Percentiles rank a stretch among this genome's conserved stretches.
Conservation (phyloP, 2,113 vertebrate species). For the Syrrhaptes paradoxus region DNA sequence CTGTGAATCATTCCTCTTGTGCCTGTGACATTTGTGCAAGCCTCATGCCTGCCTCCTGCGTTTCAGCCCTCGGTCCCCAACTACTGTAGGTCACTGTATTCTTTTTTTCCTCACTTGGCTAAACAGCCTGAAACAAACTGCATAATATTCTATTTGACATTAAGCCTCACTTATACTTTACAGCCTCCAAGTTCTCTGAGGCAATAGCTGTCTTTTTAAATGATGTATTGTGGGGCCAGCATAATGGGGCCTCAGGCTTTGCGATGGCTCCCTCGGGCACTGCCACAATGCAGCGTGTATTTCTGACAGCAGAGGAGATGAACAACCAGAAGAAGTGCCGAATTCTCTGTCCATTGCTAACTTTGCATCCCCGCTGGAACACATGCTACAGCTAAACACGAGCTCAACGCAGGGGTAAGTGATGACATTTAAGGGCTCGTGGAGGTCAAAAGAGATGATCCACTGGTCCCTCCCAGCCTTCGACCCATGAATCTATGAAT, state of each 20-base stretch:
- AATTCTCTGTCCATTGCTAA: not conserved
- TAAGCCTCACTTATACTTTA: not conserved
- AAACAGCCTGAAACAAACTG: conserved; percentile 6
- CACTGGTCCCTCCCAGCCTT: not conserved
- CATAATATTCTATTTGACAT: conserved; percentile 20
- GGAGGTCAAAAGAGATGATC: conserved; percentile 27
- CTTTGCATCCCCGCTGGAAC: not conserved
- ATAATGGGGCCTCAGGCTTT: not conserved
- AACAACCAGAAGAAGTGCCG: not conserved
- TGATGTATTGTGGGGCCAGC: not conserved
- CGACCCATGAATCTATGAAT: conserved; percentile 19
- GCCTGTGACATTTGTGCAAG: not conserved
- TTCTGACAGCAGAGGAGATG: not conserved
- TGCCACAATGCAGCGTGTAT: not conserved
- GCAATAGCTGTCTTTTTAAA: conserved; percentile 17
- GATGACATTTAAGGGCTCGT: not conserved
- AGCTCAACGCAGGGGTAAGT: not conserved
- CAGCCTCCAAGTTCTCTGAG: not conserved
- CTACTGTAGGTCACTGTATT: not conserved
- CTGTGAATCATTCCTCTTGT: not conserved
- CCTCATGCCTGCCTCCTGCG: not conserved
- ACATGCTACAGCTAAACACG: not conserved
- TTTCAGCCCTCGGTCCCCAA: not conserved
- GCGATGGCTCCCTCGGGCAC: not conserved
- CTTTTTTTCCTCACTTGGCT: not conserved